phyloP scores from a whole-genome alignment of 2,113 vertebrate species.

The Tauraco erythrolophus region DNA sequence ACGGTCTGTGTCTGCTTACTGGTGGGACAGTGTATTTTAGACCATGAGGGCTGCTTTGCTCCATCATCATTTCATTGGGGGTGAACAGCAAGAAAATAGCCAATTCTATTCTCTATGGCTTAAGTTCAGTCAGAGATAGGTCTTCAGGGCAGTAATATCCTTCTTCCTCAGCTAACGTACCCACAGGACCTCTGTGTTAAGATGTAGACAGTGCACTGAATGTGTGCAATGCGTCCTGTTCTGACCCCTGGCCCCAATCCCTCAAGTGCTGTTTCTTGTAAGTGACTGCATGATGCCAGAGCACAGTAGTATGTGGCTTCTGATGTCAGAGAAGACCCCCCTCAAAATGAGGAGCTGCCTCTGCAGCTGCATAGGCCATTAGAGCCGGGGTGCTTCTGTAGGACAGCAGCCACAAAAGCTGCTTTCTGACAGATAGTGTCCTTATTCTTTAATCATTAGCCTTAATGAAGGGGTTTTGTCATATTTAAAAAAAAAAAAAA shows the following conservation, averaged over 20 bases:
- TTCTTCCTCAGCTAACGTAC: background rate
- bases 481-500: background rate
- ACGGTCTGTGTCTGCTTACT: background rate
- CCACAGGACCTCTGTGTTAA: background rate
- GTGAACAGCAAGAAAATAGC: background rate
- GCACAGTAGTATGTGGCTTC: background rate
- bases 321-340: background rate
- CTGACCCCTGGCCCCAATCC: background rate
- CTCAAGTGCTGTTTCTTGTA: background rate
- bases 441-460: conserved; percentile 67
- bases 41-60: background rate
- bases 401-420: conserved; percentile 42
- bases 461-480: conserved; percentile 72
- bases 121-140: background rate
- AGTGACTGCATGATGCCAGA: background rate
- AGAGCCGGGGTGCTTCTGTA: background rate
- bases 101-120: background rate
- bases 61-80: background rate
- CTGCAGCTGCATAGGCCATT: background rate
- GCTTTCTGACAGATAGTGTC: conserved; percentile 40
- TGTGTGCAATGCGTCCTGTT: background rate
- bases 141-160: background rate
- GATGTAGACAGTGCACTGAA: background rate
- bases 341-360: background rate
- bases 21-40: background rate